Base-by-base conservation (phyloP, 30 jellyfish, hydroid and myxozoan genomes). In the Pseudorhiza aurosa region DNA sequence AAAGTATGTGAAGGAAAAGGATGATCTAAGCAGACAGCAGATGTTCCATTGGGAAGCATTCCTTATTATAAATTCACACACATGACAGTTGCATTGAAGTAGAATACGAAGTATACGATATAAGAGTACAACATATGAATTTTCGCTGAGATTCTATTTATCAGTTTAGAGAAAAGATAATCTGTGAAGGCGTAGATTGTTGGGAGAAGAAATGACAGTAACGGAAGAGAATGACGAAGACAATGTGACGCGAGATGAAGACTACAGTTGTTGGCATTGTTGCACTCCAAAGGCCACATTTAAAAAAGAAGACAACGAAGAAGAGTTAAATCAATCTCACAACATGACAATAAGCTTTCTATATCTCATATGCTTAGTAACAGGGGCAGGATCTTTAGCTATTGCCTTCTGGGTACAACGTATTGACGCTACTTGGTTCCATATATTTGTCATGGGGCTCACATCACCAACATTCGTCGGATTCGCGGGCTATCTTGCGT, bases 311-410 rank as follows among this genome's bases (percentile, higher is more conserved):
- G 36, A 29, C 15, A 59, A 58, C 28, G 59, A 76, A n/a, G 45
- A 43, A 7, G 88, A 76, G 14, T 45, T 76, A 0, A 76, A 76
- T 47, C 74, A 75, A 4, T 46, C 68, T 14, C 91, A 80, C 21
- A 64, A 80, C 77, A 80, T 80, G 91, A 44, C 91, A n/a, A 19
- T 80, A 6, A 80, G 91, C 37, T 47, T 80, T 1, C 28, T 80
- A 10, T 80, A 80, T 32, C 58, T 80, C 1, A 46, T 80, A 1
- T 80, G 83, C 31, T 17, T 80, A 27, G 47, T 80, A 65, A 80
- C 91, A 1, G 91, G 91, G 8, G 91, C 91, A 49, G 65, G 84
- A 42, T 64, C 91, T 19, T 39, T 80, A 12, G 84, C 91, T 1
- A 70, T 80, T 32, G 57, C 84, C 40, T 80, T 80, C 44, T 80